A percentile compares a stretch with the other conserved stretches of the same genome.
Conservation (phyloP, 2,113 vertebrate species). For the Butorides virescens region DNA sequence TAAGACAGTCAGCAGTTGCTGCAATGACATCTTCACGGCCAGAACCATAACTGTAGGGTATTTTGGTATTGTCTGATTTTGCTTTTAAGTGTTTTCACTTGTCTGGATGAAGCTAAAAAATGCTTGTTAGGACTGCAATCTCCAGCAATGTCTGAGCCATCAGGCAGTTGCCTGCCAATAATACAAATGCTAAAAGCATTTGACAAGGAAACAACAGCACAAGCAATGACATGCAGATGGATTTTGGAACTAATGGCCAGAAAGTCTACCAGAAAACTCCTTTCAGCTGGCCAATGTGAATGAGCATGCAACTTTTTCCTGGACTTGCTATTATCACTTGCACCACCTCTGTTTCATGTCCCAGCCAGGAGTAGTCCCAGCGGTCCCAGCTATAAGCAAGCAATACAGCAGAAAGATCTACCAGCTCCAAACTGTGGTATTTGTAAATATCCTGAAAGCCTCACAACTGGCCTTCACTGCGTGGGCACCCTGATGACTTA, state of each 20-base stretch:
- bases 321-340: not conserved
- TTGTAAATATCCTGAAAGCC: not conserved
- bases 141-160: conserved; percentile 35
- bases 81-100: conserved; percentile 41
- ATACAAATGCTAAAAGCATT: conserved; percentile 45
- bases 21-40: not conserved
- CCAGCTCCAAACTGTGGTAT: not conserved
- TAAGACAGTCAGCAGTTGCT: conserved; percentile 10
- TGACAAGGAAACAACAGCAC: conserved; percentile 21
- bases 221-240: conserved; percentile 15
- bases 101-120: conserved; percentile 34
- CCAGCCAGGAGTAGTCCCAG: not conserved
- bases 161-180: conserved; percentile 13
- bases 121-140: not conserved
- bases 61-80: conserved; percentile 47
- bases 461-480: not conserved
- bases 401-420: not conserved
- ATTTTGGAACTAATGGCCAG: not conserved
- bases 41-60: conserved; percentile 23
- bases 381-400: not conserved
- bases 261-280: not conserved
- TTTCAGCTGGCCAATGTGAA: not conserved
- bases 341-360: not conserved
- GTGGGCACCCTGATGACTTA: not conserved
- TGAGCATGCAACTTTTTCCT: not conserved